Conservation (phyloP, 1,140 invertebrate species). For the Ips typographus region DNA sequence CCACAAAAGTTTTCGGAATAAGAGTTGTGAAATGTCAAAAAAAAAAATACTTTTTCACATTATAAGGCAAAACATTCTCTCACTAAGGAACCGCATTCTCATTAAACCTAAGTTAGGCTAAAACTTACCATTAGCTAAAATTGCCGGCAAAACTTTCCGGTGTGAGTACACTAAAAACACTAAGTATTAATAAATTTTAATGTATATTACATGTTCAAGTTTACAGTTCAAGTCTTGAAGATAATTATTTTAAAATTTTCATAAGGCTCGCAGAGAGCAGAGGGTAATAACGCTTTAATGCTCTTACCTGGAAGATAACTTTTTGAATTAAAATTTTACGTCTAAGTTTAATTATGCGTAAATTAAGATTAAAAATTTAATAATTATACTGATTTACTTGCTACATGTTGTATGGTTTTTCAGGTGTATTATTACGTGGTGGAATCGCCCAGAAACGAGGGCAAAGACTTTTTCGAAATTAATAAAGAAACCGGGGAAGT, state of each 20-base stretch:
- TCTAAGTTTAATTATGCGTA: conserved; percentile 5
- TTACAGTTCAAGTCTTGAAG: conserved; percentile 10
- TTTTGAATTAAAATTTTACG: conserved; percentile 28
- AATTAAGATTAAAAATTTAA: not conserved
- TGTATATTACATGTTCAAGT: conserved; percentile 8
- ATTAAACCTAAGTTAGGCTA: too few relatives aligned
- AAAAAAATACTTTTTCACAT: too few relatives aligned
- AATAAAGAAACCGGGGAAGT: conserved; percentile 91
- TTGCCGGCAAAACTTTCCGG: not conserved
- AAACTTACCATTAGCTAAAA: not conserved
- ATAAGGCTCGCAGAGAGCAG: not conserved
- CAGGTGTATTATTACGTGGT: conserved; percentile 91
- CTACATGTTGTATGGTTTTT: not conserved
- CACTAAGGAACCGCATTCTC: too few relatives aligned
- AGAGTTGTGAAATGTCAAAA: too few relatives aligned
- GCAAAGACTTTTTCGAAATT: conserved; percentile 93
- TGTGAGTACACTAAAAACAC: conserved; percentile 5
- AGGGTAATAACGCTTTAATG: conserved; percentile 25
- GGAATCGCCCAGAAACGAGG: conserved; percentile 84
- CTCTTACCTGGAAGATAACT: conserved; percentile 12
- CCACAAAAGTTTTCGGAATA: too few relatives aligned
- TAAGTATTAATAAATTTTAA: conserved; percentile 30
- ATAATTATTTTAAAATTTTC: conserved; percentile 18
- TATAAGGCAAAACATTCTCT: too few relatives aligned
- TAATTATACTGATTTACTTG: conserved; percentile 1